Base-by-base conservation (phyloP, 2,888 invertebrate species). In the Maniola hyperantus region DNA sequence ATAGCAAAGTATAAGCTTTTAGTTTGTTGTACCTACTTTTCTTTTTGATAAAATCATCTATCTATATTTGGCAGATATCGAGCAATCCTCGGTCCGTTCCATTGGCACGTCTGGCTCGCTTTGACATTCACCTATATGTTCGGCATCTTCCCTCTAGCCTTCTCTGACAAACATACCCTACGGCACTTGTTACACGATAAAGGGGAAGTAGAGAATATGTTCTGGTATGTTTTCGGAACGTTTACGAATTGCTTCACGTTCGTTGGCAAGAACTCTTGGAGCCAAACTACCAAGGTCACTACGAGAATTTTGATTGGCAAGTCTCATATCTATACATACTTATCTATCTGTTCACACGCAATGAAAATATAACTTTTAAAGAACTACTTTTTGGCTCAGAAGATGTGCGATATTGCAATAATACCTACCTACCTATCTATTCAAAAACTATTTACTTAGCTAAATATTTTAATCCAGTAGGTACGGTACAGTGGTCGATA, bases 201-300 rank as follows among this genome's bases (percentile, higher is more conserved):
- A 67, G 94, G 95, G 60, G 95, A 96, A 88, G 89, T 96, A 46
- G 96, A 96, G 84, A 96, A 96, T 76, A 96, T 97, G 96, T 97
- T 97, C 82, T 97, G 97, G 97, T 96, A 96, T 79, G 96, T 97
- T 64, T 97, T 96, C 76, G 96, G 97, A 6, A 97, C 96, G 53
- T 97, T 97, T 78, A 97, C 97, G 0, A 97, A 97, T 78, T 95
- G 95, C 74, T 96, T 97, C 76, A 95, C 95, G 0, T 96, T 96
- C 76, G 84, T 91, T 50, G 95, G 96, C 0, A 93, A 93, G 77
- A 93, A 94, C 74, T 95, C 96, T 11, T 97, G 96, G 96, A 94
- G 94, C 72, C 95, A 93, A 79, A 94, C 95, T 1, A 93, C 92
- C 57, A 96, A 95, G 81, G 83, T 94, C 26, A 95, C 96, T 0